Percentiles rank a stretch among this genome's conserved stretches.
Conservation (phyloP, 1,140 invertebrate genomes). For the Lordiphosa collinella region DNA sequence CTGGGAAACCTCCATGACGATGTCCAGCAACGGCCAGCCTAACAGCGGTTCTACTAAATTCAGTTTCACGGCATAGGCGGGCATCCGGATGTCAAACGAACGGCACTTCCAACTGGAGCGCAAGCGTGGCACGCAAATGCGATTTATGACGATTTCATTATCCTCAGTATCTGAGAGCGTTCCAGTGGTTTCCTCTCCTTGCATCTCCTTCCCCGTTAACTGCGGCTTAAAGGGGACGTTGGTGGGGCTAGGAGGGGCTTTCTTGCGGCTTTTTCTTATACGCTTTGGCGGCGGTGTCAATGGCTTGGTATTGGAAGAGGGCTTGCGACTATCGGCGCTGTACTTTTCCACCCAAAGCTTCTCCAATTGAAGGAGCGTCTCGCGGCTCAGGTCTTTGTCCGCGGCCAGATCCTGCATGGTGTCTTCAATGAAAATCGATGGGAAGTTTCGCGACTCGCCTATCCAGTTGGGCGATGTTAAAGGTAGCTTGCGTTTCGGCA, state of each 20-base stretch:
- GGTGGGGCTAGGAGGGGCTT: not conserved
- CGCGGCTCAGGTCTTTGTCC: not conserved
- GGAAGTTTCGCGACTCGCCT: not conserved
- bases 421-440: not conserved
- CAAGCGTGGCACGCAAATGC: slow-evolving; percentile 1
- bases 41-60: not conserved
- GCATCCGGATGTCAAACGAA: not conserved
- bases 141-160: not conserved
- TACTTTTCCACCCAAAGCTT: not conserved
- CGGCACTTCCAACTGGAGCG: not conserved
- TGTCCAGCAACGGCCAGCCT: slow-evolving; percentile 2
- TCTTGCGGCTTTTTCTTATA: not conserved
- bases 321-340: not conserved
- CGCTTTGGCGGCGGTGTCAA: not conserved
- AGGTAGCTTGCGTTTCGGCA: not conserved
- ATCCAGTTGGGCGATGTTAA: not conserved
- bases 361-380: not conserved
- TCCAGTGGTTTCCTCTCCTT: too few relatives aligned
- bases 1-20: not conserved
- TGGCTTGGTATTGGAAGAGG: not conserved
- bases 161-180: not conserved
- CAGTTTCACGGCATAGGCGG: not conserved
- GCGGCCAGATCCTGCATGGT: not conserved
- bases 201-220: too few relatives aligned
- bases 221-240: too few relatives aligned